These are phyloP conservation scores for Mayetiola destructor DNA, from an alignment of 2,888 invertebrate species.

Conservation along the genomic window DNA sequence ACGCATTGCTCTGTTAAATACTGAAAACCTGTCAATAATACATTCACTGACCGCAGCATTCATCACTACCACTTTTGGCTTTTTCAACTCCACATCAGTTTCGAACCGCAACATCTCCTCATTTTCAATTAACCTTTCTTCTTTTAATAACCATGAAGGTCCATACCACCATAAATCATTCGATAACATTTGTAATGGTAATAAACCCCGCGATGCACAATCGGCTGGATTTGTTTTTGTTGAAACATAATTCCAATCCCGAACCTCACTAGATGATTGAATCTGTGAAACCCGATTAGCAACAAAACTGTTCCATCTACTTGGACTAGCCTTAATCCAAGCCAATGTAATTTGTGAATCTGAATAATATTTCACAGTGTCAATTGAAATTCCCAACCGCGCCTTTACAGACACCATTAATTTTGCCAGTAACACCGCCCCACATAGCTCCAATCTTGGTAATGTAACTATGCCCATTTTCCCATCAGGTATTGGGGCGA, in stretches of 20 bases:
- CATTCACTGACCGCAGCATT: neutral
- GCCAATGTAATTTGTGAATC: neutral
- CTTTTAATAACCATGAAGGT: conserved; percentile 15
- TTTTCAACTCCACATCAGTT: neutral
- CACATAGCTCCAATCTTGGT: neutral
- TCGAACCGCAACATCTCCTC: neutral
- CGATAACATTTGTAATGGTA: conserved; percentile 16
- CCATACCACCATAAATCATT: conserved; percentile 21
- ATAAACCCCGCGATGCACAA: conserved; percentile 20
- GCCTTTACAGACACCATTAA: neutral
- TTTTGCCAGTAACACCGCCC: neutral
- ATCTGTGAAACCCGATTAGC: neutral
- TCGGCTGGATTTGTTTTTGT: conserved; percentile 21
- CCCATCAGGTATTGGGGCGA: neutral
- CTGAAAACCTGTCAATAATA: neutral
- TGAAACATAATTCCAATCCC: conserved; percentile 18
- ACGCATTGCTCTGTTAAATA: neutral
- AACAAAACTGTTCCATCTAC: neutral
- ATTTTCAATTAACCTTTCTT: neutral
- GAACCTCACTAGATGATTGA: neutral
- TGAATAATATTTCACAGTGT: neutral
- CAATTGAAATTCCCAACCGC: neutral
- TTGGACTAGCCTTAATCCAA: neutral
- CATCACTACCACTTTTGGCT: neutral
- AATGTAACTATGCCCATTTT: neutral